Evolutionary conservation across 2,113 vertebrate genomes (phyloP).

Genomic region (Leptodactylus fuscus): DNA sequence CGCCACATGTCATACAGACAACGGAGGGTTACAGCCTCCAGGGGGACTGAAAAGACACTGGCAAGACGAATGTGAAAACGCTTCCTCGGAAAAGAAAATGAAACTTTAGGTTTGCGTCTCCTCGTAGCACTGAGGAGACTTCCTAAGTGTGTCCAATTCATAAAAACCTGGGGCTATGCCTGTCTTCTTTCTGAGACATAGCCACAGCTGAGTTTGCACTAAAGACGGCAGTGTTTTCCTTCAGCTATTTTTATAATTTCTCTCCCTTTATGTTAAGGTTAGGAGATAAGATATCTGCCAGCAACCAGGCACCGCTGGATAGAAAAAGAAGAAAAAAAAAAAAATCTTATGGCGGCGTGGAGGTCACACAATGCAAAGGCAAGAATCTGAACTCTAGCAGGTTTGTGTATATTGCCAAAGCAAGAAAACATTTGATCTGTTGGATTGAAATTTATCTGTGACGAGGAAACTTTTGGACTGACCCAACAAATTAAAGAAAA

Average conservation of each 20-base stretch:
- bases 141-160: conserved; percentile 73
- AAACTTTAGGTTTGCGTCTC: conserved; percentile 80
- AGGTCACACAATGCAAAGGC: background rate
- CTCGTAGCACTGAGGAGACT: background rate
- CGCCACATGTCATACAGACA: conserved; percentile 66
- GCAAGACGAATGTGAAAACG: conserved; percentile 79
- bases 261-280: conserved; percentile 33
- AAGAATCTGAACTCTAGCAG: conserved; percentile 5
- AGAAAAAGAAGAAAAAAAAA: background rate
- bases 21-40: conserved; percentile 67
- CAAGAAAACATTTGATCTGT: conserved; percentile 13
- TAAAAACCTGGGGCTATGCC: conserved; percentile 58
- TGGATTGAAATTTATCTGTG: conserved; percentile 28
- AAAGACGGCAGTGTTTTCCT: conserved; percentile 50
- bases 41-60: conserved; percentile 89
- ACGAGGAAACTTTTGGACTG: conserved; percentile 20
- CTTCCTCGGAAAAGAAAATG: conserved; percentile 91
- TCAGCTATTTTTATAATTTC: conserved; percentile 45
- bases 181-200: conserved; percentile 67
- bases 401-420: conserved; percentile 46
- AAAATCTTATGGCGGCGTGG: background rate
- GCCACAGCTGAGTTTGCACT: conserved; percentile 57
- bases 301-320: background rate
- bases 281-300: background rate
- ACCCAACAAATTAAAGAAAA: conserved; percentile 50